Evolutionary conservation across 2,888 invertebrate genomes (phyloP).

Genomic region (Oithona nana): DNA sequence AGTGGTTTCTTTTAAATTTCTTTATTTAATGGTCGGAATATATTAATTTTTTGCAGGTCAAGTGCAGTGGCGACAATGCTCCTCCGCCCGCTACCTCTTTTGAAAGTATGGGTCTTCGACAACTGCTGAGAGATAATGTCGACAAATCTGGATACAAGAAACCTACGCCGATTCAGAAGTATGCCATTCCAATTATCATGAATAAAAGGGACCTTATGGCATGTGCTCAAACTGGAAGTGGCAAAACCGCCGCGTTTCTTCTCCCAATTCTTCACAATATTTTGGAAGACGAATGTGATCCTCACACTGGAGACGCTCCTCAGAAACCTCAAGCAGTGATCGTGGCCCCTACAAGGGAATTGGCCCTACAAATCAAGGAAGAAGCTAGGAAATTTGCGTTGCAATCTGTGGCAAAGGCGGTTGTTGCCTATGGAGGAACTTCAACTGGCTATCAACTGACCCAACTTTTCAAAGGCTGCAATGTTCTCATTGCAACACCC

Average conservation of each 20-base stretch:
- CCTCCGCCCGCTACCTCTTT: constrained; percentile 39
- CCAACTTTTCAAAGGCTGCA: neutral
- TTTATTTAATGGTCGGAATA: neutral
- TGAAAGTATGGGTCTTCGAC: constrained; percentile 45
- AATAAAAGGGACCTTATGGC: constrained; percentile 76
- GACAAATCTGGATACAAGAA: constrained; percentile 52
- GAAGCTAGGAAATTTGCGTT: constrained; percentile 66
- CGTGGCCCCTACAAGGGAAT: constrained; percentile 75
- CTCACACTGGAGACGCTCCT: constrained; percentile 19
- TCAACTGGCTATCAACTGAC: constrained; percentile 27
- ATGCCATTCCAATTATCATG: constrained; percentile 64
- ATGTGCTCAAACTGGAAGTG: constrained; percentile 94
- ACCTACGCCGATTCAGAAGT: constrained; percentile 87
- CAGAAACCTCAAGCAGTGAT: constrained; percentile 65
- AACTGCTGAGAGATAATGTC: constrained; percentile 52
- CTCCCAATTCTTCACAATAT: constrained; percentile 58
- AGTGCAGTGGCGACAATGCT: constrained; percentile 17
- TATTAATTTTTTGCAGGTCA: neutral
- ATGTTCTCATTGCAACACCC: constrained; percentile 48
- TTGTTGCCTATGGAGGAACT: constrained; percentile 69
- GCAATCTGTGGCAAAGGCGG: constrained; percentile 50
- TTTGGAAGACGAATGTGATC: constrained; percentile 18
- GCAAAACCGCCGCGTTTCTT: constrained; percentile 88
- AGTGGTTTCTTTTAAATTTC: neutral
- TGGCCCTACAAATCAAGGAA: constrained; percentile 65